Evolutionary conservation across 1,140 invertebrate genomes (phyloP), one percentile per base, ranked within the genome.

Genomic region (Sweltsa coloradensis): DNA sequence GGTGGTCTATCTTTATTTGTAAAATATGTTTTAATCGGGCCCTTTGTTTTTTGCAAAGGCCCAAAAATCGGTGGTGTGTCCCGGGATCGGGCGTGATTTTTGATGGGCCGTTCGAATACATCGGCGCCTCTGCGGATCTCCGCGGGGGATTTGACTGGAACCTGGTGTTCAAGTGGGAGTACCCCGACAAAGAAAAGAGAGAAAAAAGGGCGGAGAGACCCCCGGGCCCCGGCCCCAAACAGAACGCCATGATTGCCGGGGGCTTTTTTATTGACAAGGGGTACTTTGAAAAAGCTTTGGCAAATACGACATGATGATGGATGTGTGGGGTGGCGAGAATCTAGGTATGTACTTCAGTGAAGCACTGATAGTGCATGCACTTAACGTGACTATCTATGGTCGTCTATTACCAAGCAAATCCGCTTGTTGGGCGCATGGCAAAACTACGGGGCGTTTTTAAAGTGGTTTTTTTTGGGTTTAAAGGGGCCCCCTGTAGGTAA

Each of bases 81-180:
- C 91, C 1, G 89, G 97, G 7, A 97, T 98, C 56, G n/a, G 94
- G 98, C 65, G 93, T n/a, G 7, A 97, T 98, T 52, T 92, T 89
- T 65, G 96, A 97, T 83, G 91, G 96, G 60, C 91, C 85, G n/a
- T 97, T 98, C 61, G 86, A 94, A 26, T 98, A 95, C 66, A 92
- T 96, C 47, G 89, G 85, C 5, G 90, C 87, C 11, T 92, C 87
- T 24, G 83, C 90, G 5, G 85, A 94, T 39, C 69, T 95, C 23
- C 75, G 91, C 50, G 86, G 91, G 42, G 92, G 92, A 13, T 99
- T 98, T 66, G 93, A 97, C 68, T 99, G 94, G 94, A 97, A 95
- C 69, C 71, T 47, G 5, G 93, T 94, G 36, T 83, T 83, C 58
- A 89, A 95, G 69, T 96, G 91, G 94, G 92, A 97, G 61, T 91